Conservation (phyloP, 2,113 vertebrate species). For the Rhinoptilus africanus region DNA sequence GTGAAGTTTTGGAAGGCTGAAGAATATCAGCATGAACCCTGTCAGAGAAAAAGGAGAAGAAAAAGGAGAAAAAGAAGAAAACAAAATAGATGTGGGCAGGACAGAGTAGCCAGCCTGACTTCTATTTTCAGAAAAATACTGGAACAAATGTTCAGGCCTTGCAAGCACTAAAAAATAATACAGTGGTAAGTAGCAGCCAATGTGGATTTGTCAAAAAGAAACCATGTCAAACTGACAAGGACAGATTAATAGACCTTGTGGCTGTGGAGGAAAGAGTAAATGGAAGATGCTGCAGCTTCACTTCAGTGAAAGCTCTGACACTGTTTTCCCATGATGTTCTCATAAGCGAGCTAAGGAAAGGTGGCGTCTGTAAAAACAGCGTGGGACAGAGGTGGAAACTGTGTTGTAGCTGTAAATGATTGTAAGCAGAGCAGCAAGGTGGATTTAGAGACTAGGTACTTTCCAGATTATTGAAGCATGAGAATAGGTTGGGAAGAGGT, state of each 20-base stretch:
- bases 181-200: neutral
- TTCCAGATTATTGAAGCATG: neutral
- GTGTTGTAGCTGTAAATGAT: too few relatives aligned
- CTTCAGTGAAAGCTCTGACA: neutral
- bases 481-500: neutral
- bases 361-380: neutral
- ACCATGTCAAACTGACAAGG: neutral
- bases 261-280: neutral
- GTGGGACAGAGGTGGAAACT: neutral
- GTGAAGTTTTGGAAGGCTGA: neutral
- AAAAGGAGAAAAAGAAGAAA: neutral
- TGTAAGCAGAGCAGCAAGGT: neutral
- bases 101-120: neutral
- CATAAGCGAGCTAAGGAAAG: neutral
- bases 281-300: neutral
- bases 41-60: neutral
- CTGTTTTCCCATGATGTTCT: neutral
- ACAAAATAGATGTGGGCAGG: neutral
- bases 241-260: neutral
- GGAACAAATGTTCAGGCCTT: neutral
- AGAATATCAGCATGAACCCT: neutral
- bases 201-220: neutral
- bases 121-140: neutral
- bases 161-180: neutral
- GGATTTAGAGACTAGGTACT: neutral